Conservation (phyloP, 2,888 invertebrate species). For the Ephialtes manifestator region DNA sequence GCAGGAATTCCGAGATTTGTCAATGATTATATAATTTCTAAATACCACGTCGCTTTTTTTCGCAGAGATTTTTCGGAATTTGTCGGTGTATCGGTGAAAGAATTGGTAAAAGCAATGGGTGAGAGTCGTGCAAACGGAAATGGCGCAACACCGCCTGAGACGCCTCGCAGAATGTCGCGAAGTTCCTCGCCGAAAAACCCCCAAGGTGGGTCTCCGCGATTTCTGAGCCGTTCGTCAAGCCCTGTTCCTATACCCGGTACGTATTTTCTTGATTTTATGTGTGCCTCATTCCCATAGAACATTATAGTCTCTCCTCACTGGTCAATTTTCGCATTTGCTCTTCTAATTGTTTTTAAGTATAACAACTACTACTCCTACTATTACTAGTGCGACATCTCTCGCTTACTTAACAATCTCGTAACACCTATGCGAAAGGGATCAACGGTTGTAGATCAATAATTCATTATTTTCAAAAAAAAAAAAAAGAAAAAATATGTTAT, state of each 20-base stretch:
- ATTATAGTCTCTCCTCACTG: constrained; percentile 43
- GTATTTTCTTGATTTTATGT: constrained; percentile 67
- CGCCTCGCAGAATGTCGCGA: constrained; percentile 87
- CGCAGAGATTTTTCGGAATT: constrained; percentile 87
- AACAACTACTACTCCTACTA: constrained; percentile 26
- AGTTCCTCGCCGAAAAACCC: constrained; percentile 87
- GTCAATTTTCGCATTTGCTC: constrained; percentile 60
- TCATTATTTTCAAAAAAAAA: constrained; percentile 18
- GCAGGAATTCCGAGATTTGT: background rate
- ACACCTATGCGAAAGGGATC: constrained; percentile 64
- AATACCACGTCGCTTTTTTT: constrained; percentile 16
- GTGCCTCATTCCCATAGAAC: constrained; percentile 27
- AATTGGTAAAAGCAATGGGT: constrained; percentile 91
- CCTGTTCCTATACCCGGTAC: constrained; percentile 89
- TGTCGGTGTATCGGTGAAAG: constrained; percentile 90
- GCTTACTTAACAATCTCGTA: constrained; percentile 46
- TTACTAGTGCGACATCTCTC: constrained; percentile 37
- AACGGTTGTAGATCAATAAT: constrained; percentile 55
- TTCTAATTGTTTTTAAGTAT: constrained; percentile 31
- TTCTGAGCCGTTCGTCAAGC: constrained; percentile 88
- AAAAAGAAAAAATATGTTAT: constrained; percentile 7
- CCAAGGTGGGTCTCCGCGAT: constrained; percentile 86
- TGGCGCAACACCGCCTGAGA: constrained; percentile 91
- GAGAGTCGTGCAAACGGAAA: constrained; percentile 93
- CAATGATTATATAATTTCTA: background rate